Conservation (phyloP, 2,113 vertebrate genomes). For the Pogonocichla stellata region DNA sequence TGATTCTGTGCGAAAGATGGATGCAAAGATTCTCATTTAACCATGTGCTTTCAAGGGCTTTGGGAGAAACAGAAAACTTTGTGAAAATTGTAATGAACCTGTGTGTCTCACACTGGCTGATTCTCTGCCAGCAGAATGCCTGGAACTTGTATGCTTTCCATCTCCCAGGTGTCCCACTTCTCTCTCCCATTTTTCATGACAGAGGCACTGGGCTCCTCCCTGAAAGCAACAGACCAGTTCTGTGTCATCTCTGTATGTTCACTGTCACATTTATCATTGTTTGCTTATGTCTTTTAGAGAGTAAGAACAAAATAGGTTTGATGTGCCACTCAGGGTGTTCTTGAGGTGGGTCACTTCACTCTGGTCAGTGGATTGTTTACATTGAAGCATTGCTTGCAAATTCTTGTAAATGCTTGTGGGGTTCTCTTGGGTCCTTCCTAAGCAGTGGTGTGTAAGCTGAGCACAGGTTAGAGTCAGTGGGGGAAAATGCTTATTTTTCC, state of each 20-base stretch:
- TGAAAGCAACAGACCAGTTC: not conserved
- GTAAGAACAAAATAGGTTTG: not conserved
- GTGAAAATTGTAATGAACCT: not conserved
- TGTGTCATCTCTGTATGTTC: not conserved
- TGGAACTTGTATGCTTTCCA: not conserved
- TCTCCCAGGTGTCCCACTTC: not conserved
- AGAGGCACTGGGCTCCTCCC: not conserved
- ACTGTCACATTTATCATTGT: not conserved
- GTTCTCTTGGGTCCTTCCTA: not conserved
- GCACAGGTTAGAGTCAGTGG: not conserved
- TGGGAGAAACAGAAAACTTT: not conserved
- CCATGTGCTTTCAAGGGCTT: not conserved
- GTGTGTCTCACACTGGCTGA: not conserved
- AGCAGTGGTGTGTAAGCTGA: not conserved
- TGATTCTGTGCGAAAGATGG: not conserved
- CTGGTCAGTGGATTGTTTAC: not conserved
- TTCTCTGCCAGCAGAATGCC: not conserved
- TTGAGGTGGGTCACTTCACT: not conserved
- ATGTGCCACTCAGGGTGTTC: not conserved
- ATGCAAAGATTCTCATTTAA: not conserved
- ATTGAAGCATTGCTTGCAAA: not conserved
- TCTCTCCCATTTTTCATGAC: rapidly evolving
- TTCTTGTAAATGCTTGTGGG: not conserved
- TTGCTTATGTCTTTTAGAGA: not conserved
- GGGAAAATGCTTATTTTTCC: not conserved